Percentiles rank a stretch among this genome's conserved stretches.
phyloP scores from a whole-genome alignment of 2,888 invertebrate genomes.

The Idaea straminata region DNA sequence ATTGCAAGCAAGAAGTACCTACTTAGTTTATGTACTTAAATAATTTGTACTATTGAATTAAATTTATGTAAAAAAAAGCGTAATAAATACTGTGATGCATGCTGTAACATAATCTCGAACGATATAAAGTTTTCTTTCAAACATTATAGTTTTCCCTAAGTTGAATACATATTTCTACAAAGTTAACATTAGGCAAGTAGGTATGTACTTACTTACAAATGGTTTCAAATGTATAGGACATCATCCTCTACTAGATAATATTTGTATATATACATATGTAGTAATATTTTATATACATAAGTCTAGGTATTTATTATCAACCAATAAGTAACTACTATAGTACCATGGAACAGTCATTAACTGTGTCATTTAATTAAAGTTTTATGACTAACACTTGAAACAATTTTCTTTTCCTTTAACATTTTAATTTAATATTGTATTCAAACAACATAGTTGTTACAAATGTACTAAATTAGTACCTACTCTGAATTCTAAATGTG shows the following conservation, averaged over 20 bases:
- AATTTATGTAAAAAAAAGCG: conserved; percentile 11
- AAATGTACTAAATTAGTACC: conserved; percentile 69
- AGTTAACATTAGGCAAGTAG: not conserved
- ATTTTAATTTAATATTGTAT: conserved; percentile 22
- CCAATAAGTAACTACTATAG: conserved; percentile 1
- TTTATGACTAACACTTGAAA: not conserved
- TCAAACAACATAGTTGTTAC: conserved; percentile 77
- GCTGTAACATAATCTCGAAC: not conserved
- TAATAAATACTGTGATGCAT: conserved; percentile 6
- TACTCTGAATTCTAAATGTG: conserved; percentile 48
- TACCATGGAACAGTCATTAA: conserved; percentile 1
- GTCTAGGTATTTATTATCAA: not conserved
- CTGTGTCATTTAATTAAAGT: not conserved
- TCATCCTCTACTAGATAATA: not conserved
- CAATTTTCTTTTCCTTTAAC: not conserved
- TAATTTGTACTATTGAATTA: not conserved
- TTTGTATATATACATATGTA: not conserved
- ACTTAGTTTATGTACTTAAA: conserved; percentile 2
- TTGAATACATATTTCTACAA: not conserved
- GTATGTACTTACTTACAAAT: not conserved
- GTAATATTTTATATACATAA: not conserved
- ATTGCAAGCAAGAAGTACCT: not conserved
- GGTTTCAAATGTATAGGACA: not conserved
- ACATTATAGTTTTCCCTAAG: not conserved
- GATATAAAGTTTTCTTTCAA: not conserved